Percentiles rank a stretch among this genome's conserved stretches.
phyloP scores from a whole-genome alignment of 2,113 vertebrate species.

The Protobothrops flavoviridis region DNA sequence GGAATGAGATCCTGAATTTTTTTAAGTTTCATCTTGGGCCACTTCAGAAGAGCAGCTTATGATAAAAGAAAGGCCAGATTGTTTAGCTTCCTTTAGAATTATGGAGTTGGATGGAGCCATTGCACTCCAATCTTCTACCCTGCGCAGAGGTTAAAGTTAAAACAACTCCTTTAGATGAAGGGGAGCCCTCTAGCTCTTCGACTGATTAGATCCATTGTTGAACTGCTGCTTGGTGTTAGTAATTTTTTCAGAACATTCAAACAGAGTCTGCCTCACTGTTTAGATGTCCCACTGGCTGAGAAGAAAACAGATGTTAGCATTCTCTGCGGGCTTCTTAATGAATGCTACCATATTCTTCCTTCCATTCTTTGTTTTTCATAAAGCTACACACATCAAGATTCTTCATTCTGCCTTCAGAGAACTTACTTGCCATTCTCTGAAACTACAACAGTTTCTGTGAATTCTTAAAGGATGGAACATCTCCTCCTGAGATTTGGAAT shows the following conservation, averaged over 20 bases:
- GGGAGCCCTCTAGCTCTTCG: not conserved
- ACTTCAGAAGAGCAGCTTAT: conserved; percentile 14
- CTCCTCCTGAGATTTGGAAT: not conserved
- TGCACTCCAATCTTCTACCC: not conserved
- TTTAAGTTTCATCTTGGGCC: conserved; percentile 34
- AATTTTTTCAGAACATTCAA: not conserved
- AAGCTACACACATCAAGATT: not conserved
- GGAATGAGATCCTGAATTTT: conserved; percentile 59
- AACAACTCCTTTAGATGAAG: not conserved
- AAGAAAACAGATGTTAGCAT: not conserved
- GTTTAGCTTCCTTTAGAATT: not conserved
- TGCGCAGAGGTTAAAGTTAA: not conserved
- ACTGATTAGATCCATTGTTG: not conserved
- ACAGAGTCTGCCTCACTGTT: not conserved
- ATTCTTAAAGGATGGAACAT: not conserved
- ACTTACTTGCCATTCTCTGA: not conserved
- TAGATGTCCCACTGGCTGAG: not conserved
- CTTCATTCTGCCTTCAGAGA: not conserved
- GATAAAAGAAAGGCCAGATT: not conserved
- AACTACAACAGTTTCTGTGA: not conserved
- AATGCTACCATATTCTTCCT: not conserved
- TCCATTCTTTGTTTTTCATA: not conserved
- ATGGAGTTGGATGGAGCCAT: not conserved
- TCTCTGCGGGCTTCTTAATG: not conserved
- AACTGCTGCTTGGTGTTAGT: not conserved